Conservation (phyloP, 2,797 vertebrate species). For the Apodemus agrarius region DNA sequence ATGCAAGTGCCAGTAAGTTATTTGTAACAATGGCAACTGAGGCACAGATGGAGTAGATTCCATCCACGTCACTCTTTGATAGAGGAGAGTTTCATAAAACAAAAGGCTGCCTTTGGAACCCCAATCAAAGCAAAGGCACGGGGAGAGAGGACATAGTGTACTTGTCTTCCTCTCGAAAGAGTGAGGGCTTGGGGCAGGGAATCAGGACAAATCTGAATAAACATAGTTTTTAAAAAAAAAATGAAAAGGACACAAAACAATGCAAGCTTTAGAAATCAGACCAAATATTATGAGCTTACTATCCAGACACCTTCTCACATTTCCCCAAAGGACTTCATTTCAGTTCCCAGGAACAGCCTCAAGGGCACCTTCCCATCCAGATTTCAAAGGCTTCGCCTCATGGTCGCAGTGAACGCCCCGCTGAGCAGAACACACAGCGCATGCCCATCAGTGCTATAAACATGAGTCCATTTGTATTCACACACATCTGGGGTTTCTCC, state of each 20-base stretch:
- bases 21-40: not conserved
- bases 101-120: not conserved
- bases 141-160: not conserved
- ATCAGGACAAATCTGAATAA: conserved; percentile 26
- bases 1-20: not conserved
- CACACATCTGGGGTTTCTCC: not conserved
- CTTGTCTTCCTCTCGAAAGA: not conserved
- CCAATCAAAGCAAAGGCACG: not conserved
- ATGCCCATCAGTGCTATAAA: not conserved
- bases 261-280: conserved; percentile 12
- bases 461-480: not conserved
- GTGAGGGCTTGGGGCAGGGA: not conserved
- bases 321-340: not conserved
- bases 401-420: too few species aligned
- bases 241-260: not conserved
- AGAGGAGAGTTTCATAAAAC: not conserved
- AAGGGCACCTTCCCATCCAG: not conserved
- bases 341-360: not conserved
- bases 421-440: not conserved
- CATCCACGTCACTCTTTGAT: not conserved
- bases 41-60: not conserved
- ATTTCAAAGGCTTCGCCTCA: not conserved
- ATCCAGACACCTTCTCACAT: not conserved
- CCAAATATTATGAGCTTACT: not conserved
- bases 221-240: not conserved